A percentile compares a stretch with the other conserved stretches of the same genome.
These are phyloP conservation scores for Knipowitschia caucasica DNA, from an alignment of 2,797 vertebrate genomes.

Conservation along the genomic window DNA sequence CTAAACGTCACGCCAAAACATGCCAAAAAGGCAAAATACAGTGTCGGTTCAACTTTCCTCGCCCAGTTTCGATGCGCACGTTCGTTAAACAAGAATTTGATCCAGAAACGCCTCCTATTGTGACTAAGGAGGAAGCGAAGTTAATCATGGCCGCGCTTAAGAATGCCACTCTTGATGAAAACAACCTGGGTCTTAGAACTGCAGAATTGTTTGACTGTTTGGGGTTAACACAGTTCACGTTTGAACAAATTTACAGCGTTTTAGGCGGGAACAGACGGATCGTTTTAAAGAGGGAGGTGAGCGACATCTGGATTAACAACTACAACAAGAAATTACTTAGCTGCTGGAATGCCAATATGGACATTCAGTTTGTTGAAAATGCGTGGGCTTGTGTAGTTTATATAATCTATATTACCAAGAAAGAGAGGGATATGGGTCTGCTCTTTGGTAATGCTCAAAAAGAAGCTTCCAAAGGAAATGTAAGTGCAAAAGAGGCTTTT, in stretches of 20 bases:
- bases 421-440: too few species aligned
- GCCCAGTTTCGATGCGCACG: neutral
- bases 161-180: neutral
- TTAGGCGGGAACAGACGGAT: neutral
- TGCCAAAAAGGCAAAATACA: neutral
- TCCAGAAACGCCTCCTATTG: too few species aligned
- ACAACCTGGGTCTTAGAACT: neutral
- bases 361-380: too few species aligned
- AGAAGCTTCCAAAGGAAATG: neutral
- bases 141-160: neutral
- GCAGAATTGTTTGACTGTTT: neutral
- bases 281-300: neutral
- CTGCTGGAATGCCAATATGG: neutral
- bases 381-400: too few species aligned
- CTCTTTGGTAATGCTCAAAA: neutral
- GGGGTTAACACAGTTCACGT: too few species aligned
- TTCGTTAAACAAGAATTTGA: neutral
- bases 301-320: neutral
- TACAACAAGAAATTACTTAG: neutral
- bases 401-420: too few species aligned
- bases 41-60: neutral
- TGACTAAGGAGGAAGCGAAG: too few species aligned
- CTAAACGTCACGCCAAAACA: neutral
- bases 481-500: neutral
- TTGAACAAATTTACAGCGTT: too few species aligned